A percentile compares a stretch with the other conserved stretches of the same genome.
These are phyloP conservation scores for Myrmecophaga tridactyla DNA, from an alignment of 2,113 vertebrate genomes.

Conservation along the genomic window DNA sequence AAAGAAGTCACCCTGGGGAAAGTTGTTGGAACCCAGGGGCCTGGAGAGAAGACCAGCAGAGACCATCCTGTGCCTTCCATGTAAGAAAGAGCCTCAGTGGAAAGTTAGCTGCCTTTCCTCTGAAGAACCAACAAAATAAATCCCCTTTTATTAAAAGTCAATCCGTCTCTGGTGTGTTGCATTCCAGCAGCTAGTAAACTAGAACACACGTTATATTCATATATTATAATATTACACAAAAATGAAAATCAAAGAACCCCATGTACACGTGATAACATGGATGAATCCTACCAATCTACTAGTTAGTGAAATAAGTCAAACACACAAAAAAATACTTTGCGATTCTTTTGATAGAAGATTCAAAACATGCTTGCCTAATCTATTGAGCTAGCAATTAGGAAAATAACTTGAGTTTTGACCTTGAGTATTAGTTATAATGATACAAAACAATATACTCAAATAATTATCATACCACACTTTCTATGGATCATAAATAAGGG, in stretches of 20 bases:
- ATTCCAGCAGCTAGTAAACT: too few species aligned
- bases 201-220: too few species aligned
- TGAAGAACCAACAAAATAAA: too few species aligned
- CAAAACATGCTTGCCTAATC: neutral
- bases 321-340: neutral
- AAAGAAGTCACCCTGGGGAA: too few species aligned
- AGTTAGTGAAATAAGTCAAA: neutral
- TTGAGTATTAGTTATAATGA: neutral
- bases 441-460: neutral
- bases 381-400: neutral
- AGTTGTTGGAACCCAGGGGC: too few species aligned
- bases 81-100: too few species aligned
- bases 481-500: neutral
- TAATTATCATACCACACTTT: too few species aligned
- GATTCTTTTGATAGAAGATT: neutral
- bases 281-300: neutral
- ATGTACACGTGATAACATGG: neutral
- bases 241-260: neutral
- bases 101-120: too few species aligned
- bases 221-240: neutral
- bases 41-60: too few species aligned
- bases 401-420: neutral
- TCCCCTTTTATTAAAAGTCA: too few species aligned
- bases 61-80: too few species aligned
- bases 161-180: too few species aligned